phyloP scores from a whole-genome alignment of 2,888 invertebrate species.

The Heliconius cydno region DNA sequence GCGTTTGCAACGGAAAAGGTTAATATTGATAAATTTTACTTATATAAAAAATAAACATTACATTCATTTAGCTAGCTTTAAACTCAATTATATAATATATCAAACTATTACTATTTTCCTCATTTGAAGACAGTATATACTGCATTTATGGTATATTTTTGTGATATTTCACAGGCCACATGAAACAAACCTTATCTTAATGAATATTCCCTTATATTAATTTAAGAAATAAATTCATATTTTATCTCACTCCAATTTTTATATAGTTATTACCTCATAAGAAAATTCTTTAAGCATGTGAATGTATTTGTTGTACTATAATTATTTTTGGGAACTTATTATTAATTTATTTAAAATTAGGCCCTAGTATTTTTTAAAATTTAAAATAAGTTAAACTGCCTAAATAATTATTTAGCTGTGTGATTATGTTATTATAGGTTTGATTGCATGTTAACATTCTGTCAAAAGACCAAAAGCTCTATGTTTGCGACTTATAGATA shows the following conservation, averaged over 20 bases:
- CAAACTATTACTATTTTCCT: neutral
- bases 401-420: too few species aligned
- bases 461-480: neutral
- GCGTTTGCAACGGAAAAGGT: conserved; percentile 88
- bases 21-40: conserved; percentile 46
- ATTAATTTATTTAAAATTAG: neutral
- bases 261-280: neutral
- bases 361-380: too few species aligned
- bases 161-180: too few species aligned
- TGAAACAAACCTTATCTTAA: too few species aligned
- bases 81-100: too few species aligned
- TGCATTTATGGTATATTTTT: neutral
- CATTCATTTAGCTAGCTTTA: neutral
- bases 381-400: too few species aligned
- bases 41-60: neutral
- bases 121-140: neutral
- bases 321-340: neutral
- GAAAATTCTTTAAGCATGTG: conserved; percentile 6
- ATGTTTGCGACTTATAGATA: neutral
- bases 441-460: neutral
- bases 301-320: neutral
- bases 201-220: too few species aligned
- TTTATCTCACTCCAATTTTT: too few species aligned
- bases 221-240: too few species aligned
- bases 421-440: neutral